These are phyloP conservation scores for Acanthurus lineatus DNA, from an alignment of 2,797 vertebrate genomes.

Conservation along the genomic window DNA sequence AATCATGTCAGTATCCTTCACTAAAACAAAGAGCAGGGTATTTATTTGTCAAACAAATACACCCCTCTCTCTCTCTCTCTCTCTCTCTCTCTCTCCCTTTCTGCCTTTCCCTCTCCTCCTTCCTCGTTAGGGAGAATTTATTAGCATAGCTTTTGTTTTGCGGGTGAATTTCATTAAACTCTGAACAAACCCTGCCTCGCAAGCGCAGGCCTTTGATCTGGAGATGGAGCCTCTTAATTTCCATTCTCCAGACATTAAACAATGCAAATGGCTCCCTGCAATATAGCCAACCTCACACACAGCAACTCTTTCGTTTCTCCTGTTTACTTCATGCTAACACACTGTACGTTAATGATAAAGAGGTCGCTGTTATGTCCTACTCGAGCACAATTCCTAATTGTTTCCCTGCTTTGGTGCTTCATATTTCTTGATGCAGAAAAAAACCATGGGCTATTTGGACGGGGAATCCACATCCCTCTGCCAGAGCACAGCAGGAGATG, in stretches of 20 bases:
- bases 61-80: slow-evolving; percentile 50
- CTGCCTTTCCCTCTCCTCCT: slow-evolving; percentile 64
- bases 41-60: slow-evolving; percentile 85
- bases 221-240: slow-evolving; percentile 84
- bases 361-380: slow-evolving; percentile 63
- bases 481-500: slow-evolving; percentile 59
- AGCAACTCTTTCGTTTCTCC: slow-evolving; percentile 68
- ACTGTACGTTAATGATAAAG: slow-evolving; percentile 74
- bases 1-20: slow-evolving; percentile 73
- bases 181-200: slow-evolving; percentile 83
- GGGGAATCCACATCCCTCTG: slow-evolving; percentile 47
- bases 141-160: slow-evolving; percentile 87
- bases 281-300: slow-evolving; percentile 75
- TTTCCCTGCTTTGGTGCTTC: slow-evolving; percentile 74
- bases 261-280: slow-evolving; percentile 77
- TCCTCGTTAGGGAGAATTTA: slow-evolving; percentile 83
- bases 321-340: slow-evolving; percentile 58
- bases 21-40: slow-evolving; percentile 76
- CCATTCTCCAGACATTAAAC: slow-evolving; percentile 87
- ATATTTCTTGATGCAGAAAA: slow-evolving; percentile 57
- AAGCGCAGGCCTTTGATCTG: slow-evolving; percentile 85
- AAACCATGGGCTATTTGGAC: slow-evolving; percentile 68
- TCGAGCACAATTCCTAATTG: slow-evolving; percentile 57
- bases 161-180: slow-evolving; percentile 88
- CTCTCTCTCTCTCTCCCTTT: slow-evolving; percentile 7